These are phyloP conservation scores for Chinchilla lanigera DNA, from an alignment of 2,113 vertebrate species.

Conservation along the genomic window DNA sequence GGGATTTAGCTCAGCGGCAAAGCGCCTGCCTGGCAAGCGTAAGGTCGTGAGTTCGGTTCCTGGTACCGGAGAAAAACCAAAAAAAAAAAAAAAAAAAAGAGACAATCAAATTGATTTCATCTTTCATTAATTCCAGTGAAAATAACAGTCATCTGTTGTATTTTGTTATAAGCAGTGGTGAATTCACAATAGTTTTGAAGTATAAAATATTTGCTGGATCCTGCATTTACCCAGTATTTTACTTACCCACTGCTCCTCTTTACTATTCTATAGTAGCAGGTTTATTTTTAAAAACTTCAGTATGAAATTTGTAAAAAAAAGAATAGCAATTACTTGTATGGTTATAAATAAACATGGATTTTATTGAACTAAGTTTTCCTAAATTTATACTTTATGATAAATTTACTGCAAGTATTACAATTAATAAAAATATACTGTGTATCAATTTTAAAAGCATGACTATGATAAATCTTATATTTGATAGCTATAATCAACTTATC, in stretches of 20 bases:
- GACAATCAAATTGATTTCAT: background rate
- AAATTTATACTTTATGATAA: background rate
- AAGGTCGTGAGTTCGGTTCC: too few relatives aligned
- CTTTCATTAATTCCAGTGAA: background rate
- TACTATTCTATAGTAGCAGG: background rate
- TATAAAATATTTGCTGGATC: background rate
- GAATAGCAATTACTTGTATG: background rate
- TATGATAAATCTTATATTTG: background rate
- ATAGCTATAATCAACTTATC: background rate
- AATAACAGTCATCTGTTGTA: background rate
- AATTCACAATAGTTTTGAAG: background rate
- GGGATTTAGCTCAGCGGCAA: too few relatives aligned
- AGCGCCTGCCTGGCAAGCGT: too few relatives aligned
- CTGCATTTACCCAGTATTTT: background rate
- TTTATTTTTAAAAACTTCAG: constrained; percentile 7
- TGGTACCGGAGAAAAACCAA: too few relatives aligned
- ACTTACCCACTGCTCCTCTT: background rate
- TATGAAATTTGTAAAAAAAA: background rate
- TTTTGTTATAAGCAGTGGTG: background rate
- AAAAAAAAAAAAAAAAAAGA: too few relatives aligned
- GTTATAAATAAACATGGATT: background rate
- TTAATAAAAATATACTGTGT: background rate
- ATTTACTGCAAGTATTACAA: background rate
- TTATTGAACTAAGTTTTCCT: background rate
- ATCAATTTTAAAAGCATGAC: background rate